Conservation (phyloP, 1,140 invertebrate species). For the Drosophila orena region DNA sequence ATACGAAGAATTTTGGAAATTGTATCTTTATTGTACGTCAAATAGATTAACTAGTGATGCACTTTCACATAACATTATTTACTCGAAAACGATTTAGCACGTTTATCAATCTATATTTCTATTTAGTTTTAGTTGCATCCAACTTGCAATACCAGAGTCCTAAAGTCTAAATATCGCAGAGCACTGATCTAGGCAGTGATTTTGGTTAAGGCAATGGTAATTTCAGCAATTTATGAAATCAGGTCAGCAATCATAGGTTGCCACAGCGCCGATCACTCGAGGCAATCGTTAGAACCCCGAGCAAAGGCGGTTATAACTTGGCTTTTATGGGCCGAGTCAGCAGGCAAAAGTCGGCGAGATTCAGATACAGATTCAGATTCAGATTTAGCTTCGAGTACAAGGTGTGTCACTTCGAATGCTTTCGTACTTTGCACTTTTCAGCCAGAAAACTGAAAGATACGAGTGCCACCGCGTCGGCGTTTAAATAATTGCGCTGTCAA, state of each 20-base stretch:
- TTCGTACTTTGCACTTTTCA: constrained; percentile 17
- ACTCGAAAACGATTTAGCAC: no score
- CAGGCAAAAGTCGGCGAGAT: constrained; percentile 10
- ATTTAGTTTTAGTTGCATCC: no score
- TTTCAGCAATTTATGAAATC: constrained; percentile 16
- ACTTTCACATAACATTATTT: no score
- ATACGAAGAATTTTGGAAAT: no score
- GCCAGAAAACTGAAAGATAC: constrained; percentile 45
- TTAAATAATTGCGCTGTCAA: constrained; percentile 64
- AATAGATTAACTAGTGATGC: no score
- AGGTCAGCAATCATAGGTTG: constrained; percentile 45
- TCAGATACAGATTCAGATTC: constrained; percentile 8
- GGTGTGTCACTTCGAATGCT: constrained; percentile 37
- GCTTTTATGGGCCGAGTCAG: constrained; percentile 3
- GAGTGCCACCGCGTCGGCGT: constrained; percentile 45
- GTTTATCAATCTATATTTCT: no score
- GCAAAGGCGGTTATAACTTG: constrained; percentile 28
- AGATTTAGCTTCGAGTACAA: constrained; percentile 12
- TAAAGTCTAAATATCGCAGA: neutral
- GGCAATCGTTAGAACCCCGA: constrained; percentile 27
- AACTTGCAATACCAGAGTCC: neutral
- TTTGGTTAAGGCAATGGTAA: constrained; percentile 4
- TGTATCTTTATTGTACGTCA: no score
- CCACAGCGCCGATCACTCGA: constrained; percentile 23
- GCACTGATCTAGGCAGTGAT: constrained; percentile 2